Conservation (phyloP, 1,140 invertebrate species). For the Zophobas morio region DNA sequence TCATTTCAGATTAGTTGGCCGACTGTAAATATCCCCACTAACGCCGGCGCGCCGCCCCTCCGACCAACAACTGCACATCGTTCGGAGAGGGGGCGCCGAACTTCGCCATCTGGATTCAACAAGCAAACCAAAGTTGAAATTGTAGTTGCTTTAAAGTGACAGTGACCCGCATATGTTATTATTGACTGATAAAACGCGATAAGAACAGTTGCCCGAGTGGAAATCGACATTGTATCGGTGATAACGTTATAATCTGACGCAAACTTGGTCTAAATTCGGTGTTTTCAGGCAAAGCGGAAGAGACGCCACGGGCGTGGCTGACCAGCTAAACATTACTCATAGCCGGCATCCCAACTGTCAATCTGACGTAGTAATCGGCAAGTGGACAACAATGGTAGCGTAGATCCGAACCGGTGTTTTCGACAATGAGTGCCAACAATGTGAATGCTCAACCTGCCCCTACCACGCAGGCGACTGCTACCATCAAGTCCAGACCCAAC, state of each 20-base stretch:
- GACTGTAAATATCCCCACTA: conserved; percentile 50
- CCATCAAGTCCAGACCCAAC: conserved; percentile 66
- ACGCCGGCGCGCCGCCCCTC: conserved; percentile 6
- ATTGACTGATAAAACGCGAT: conserved; percentile 37
- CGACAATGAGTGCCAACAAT: conserved; percentile 67
- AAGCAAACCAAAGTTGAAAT: conserved; percentile 45
- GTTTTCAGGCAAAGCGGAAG: conserved; percentile 28
- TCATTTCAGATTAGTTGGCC: conserved; percentile 26
- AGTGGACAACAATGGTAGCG: conserved; percentile 35
- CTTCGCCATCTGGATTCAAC: conserved; percentile 57
- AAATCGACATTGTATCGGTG: conserved; percentile 7
- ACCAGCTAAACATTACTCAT: conserved; percentile 62
- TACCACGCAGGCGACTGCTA: conserved; percentile 64
- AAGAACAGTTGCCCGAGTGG: background rate
- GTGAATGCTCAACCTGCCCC: conserved; percentile 64
- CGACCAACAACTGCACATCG: conserved; percentile 11
- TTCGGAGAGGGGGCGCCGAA: conserved; percentile 33
- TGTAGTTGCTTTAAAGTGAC: conserved; percentile 27
- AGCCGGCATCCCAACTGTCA: conserved; percentile 43
- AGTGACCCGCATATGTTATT: conserved; percentile 22
- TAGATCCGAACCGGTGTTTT: conserved; percentile 23
- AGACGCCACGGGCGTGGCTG: conserved; percentile 65
- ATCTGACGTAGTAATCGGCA: conserved; percentile 3
- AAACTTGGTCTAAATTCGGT: conserved; percentile 4
- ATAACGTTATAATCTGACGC: background rate